Evolutionary conservation across 2,113 vertebrate species (phyloP), one percentile per base, ranked within the genome.

Genomic region (Lipophrys pholis): DNA sequence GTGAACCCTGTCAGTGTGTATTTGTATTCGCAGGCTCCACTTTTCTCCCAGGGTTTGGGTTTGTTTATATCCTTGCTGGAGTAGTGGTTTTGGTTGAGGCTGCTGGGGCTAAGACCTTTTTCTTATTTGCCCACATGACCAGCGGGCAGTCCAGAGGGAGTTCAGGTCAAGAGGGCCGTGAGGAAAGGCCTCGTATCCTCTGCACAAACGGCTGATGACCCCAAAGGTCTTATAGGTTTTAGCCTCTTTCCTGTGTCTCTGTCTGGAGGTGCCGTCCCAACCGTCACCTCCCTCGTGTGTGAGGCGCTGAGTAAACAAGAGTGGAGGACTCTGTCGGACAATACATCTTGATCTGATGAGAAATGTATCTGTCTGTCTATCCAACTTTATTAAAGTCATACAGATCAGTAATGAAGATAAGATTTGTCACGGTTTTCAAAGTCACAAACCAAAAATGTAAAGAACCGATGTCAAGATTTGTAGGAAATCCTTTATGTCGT

Each of bases 201-300:
- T 52, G 16, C 30, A 60, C 57, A 43, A 59, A 54, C 56, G 35
- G 78, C 36, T 52, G 62, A 81, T 86, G 83, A 92, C 83, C 87
- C 58, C 52, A 8, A 21, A 80, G 81, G 79, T 90, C 81, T 51
- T 3, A 11, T 16, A 78, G 81, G 79, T 90, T 80, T 51, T 3
- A 11, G 50, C 70, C 83, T 81, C 80, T 65, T 90, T 91, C 87
- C 85, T 87, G 87, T 66, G 80, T 83, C 55, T 76, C 86, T 69
- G 82, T 85, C 67, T 57, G 46, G 14, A 66, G 69, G 57, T 76
- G 78, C 81, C 21, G 38, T 40, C 53, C 59, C 63, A 81, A 49
- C 50, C 52, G 67, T 59, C 58, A 55, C 36, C 59, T 69, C 48
- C 40, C 69, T 48, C 56, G n/a, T 51, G 41, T 58, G 51, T 42